A percentile compares a stretch with the other conserved stretches of the same genome.
Conservation (phyloP, 1,140 invertebrate genomes). For the Ips typographus region DNA sequence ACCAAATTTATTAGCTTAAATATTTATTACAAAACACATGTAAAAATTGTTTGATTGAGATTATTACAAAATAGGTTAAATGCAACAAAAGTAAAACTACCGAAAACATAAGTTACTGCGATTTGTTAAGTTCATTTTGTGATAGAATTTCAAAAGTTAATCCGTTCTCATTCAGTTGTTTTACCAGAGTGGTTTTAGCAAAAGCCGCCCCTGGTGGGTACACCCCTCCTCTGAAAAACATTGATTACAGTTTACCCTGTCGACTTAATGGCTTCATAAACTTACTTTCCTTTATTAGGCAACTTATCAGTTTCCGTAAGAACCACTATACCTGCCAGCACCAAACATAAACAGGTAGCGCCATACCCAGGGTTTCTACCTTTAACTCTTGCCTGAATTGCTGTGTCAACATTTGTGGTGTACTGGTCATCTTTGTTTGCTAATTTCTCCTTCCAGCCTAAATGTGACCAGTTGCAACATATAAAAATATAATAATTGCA, state of each 20-base stretch:
- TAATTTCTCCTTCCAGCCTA: conserved; percentile 74
- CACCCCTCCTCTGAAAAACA: conserved; percentile 58
- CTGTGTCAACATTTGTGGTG: conserved; percentile 64
- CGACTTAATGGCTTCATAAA: conserved; percentile 15
- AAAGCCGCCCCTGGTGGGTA: conserved; percentile 63
- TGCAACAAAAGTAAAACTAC: neutral
- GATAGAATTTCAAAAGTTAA: conserved; percentile 61
- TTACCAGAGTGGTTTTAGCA: conserved; percentile 63
- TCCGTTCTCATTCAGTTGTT: conserved; percentile 60
- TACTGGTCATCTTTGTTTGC: conserved; percentile 63
- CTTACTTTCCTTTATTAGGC: conserved; percentile 62
- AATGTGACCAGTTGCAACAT: conserved; percentile 1
- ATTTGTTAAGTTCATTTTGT: conserved; percentile 45
- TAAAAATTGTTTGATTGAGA: neutral
- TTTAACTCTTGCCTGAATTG: conserved; percentile 63
- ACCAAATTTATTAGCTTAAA: neutral
- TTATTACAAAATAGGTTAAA: neutral
- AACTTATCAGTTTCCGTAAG: conserved; percentile 76
- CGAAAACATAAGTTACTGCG: neutral
- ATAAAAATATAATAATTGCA: neutral
- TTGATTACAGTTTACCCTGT: neutral
- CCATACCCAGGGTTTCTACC: conserved; percentile 81
- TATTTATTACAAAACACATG: neutral
- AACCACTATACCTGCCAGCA: conserved; percentile 73
- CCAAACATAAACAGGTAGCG: conserved; percentile 70